Evolutionary conservation across 2,113 vertebrate genomes (phyloP), one percentile per base, ranked within the genome.

Genomic region (Himantopus leucocephalus): DNA sequence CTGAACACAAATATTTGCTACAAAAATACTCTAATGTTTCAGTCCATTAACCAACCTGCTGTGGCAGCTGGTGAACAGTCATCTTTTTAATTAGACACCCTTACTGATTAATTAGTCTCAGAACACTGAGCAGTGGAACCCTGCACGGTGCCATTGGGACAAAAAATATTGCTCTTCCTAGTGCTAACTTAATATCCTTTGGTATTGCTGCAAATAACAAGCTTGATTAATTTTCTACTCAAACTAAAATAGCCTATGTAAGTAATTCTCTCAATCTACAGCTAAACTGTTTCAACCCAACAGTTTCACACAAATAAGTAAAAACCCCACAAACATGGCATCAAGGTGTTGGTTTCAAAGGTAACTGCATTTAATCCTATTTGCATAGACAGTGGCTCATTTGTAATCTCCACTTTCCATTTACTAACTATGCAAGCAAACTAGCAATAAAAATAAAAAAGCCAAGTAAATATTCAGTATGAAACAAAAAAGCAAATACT

Each of bases 21-120:
- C 72, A 20, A 63, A 97, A 95, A 90, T 48, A 87, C 52, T 48
- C 59, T 39, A 91, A 87, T 87, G 88, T 91, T 96, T 94, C 87
- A 79, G 83, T 88, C 81, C 88, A 76, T 97, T 92, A 97, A 94
- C 81, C 34, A 94, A 41, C 53, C 94, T 93, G 88, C 96, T 83
- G 78, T 64, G 94, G 96, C 97, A 98, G 96, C 93, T 97, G 89
- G 96, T 86, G 93, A 97, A 95, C 96, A 97, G 95, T 97, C 96
- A 97, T 96, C 94, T 97, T 97, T 97, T 97, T 96, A 98, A 98
- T 98, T 98, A 97, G 88, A 97, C 71, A 96, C 39, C 47, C 93
- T 97, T 91, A 95, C 95, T 98, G 94, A 97, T 97, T 98, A 98
- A 98, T 98, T 98, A 98, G 96, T 96, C 96, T 95, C 97, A 98